These are phyloP conservation scores for Percopsis omiscomaycus DNA, from an alignment of 2,797 vertebrate genomes.

Conservation along the genomic window DNA sequence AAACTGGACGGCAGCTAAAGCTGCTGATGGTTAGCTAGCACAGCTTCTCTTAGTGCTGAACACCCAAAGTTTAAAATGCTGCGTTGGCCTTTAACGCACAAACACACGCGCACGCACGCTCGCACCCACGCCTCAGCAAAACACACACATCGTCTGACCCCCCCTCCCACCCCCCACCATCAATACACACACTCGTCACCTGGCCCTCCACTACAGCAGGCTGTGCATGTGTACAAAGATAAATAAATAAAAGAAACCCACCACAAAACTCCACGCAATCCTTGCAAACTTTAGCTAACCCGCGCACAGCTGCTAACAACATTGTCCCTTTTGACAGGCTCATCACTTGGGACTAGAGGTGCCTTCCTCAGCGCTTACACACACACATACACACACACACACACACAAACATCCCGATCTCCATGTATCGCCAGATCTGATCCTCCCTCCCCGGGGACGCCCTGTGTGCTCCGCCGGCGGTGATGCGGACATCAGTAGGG, in stretches of 20 bases:
- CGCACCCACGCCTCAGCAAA: slow-evolving; percentile 58
- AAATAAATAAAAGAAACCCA: slow-evolving; percentile 4
- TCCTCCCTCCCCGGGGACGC: slow-evolving; percentile 42
- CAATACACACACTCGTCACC: slow-evolving; percentile 55
- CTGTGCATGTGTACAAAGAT: slow-evolving; percentile 12
- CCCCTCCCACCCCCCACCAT: slow-evolving; percentile 6
- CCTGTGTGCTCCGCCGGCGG: slow-evolving; percentile 35
- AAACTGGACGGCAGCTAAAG: slow-evolving; percentile 64
- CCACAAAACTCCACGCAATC: not conserved
- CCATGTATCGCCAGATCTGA: slow-evolving; percentile 8
- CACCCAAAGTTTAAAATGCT: slow-evolving; percentile 73
- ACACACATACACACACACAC: not conserved
- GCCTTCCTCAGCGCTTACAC: slow-evolving; percentile 61
- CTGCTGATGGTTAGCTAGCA: slow-evolving; percentile 74
- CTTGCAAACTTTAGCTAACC: slow-evolving; percentile 8
- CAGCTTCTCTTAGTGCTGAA: slow-evolving; percentile 79
- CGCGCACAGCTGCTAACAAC: slow-evolving; percentile 8
- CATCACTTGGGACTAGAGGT: slow-evolving; percentile 67
- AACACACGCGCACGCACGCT: slow-evolving; percentile 47
- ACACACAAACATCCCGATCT: not conserved
- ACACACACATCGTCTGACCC: slow-evolving; percentile 17
- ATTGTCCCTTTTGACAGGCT: slow-evolving; percentile 26
- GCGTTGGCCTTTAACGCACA: slow-evolving; percentile 61
- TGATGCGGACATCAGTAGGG: slow-evolving; percentile 70
- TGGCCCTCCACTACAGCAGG: slow-evolving; percentile 19